These are phyloP conservation scores for Gari tellinella DNA, from an alignment of 2,888 invertebrate species.

Conservation along the genomic window DNA sequence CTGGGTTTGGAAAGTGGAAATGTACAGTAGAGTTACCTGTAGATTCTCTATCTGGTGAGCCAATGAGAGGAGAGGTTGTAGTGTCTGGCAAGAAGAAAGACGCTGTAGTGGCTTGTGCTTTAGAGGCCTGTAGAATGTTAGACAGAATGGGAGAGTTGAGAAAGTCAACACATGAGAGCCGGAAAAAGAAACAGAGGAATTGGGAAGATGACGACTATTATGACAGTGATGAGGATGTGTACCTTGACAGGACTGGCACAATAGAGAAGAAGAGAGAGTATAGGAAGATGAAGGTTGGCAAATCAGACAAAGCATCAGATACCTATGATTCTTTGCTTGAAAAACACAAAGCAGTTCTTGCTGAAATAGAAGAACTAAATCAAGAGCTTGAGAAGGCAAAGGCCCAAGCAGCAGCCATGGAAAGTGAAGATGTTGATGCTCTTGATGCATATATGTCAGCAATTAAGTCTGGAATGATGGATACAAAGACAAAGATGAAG, in stretches of 20 bases:
- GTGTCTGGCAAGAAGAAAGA: conserved; percentile 98
- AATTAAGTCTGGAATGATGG: conserved; percentile 84
- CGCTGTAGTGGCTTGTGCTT: conserved; percentile 95
- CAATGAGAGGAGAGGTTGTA: conserved; percentile 92
- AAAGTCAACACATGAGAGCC: conserved; percentile 90
- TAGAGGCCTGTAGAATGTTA: conserved; percentile 96
- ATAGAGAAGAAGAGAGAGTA: conserved; percentile 93
- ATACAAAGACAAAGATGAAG: conserved; percentile 84
- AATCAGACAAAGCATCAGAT: conserved; percentile 84
- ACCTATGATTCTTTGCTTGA: conserved; percentile 87
- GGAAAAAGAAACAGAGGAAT: conserved; percentile 91
- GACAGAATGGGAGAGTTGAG: conserved; percentile 94
- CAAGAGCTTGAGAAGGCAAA: conserved; percentile 84
- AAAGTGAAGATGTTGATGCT: conserved; percentile 88
- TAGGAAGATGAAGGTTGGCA: conserved; percentile 88
- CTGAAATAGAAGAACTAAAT: conserved; percentile 88
- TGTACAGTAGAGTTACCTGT: conserved; percentile 92
- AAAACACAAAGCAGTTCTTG: conserved; percentile 86
- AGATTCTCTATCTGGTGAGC: conserved; percentile 90
- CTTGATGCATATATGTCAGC: conserved; percentile 92
- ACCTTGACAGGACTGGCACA: conserved; percentile 96
- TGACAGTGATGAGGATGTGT: conserved; percentile 97
- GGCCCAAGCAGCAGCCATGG: conserved; percentile 73
- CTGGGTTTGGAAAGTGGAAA: conserved; percentile 91
- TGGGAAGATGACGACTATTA: conserved; percentile 95